Evolutionary conservation across 2,113 vertebrate species (phyloP).

Genomic region (Oryzias melastigma): DNA sequence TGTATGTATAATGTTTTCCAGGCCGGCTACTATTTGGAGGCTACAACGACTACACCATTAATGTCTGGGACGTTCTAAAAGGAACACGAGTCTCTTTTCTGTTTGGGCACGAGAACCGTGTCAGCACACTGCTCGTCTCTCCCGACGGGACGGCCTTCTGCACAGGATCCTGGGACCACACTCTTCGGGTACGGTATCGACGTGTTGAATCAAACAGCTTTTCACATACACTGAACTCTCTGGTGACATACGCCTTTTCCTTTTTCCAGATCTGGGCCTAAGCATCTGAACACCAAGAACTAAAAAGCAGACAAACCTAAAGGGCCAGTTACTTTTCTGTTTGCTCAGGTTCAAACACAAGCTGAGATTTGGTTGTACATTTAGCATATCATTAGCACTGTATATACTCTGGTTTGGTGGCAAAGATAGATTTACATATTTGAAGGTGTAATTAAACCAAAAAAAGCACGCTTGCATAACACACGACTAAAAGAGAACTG

Average conservation of each 20-base stretch:
- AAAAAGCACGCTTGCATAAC: slow-evolving; percentile 52
- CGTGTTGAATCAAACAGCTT: not conserved
- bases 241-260: not conserved
- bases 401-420: slow-evolving; percentile 58
- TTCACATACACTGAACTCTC: not conserved
- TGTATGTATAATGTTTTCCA: slow-evolving; percentile 42
- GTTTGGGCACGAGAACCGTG: slow-evolving; percentile 96
- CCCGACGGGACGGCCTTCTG: slow-evolving; percentile 94
- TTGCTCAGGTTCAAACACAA: slow-evolving; percentile 69
- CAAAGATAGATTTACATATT: slow-evolving; percentile 55
- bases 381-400: slow-evolving; percentile 57
- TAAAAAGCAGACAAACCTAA: slow-evolving; percentile 31
- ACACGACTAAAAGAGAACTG: slow-evolving; percentile 37
- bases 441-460: slow-evolving; percentile 48
- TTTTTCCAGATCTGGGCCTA: slow-evolving; percentile 75
- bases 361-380: slow-evolving; percentile 64
- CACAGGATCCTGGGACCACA: slow-evolving; percentile 98
- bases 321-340: slow-evolving; percentile 51
- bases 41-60: slow-evolving; percentile 98
- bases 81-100: slow-evolving; percentile 92
- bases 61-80: slow-evolving; percentile 98
- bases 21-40: slow-evolving; percentile 93
- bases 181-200: slow-evolving; percentile 82
- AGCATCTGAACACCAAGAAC: slow-evolving; percentile 32
- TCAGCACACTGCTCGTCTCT: slow-evolving; percentile 92